Conservation (phyloP, 2,113 vertebrate genomes). For the Hymenochirus boettgeri region DNA sequence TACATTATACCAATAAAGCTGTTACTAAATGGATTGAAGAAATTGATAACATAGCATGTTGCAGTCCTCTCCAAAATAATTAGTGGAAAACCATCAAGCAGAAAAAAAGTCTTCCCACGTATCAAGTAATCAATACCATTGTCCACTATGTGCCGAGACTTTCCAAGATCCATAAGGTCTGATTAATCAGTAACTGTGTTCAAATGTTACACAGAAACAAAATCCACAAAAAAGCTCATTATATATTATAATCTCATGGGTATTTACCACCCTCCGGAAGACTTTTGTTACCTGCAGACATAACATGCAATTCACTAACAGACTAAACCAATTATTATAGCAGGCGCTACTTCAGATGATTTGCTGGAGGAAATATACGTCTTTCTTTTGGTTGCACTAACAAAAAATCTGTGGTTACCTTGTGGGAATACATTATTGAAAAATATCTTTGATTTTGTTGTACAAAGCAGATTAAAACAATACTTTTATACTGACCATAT, state of each 20-base stretch:
- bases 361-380: background rate
- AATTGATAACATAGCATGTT: slow-evolving; percentile 51
- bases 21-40: slow-evolving; percentile 52
- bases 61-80: slow-evolving; percentile 44
- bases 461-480: too few relatives aligned
- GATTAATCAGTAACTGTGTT: slow-evolving; percentile 55
- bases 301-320: slow-evolving; percentile 47
- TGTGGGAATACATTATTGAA: too few relatives aligned
- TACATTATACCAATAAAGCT: slow-evolving; percentile 46
- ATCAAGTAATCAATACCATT: slow-evolving; percentile 60
- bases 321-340: slow-evolving; percentile 56
- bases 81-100: slow-evolving; percentile 50
- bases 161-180: slow-evolving; percentile 58
- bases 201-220: slow-evolving; percentile 50
- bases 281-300: slow-evolving; percentile 19
- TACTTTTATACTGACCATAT: too few relatives aligned
- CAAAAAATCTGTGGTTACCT: too few relatives aligned
- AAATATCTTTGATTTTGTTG: too few relatives aligned
- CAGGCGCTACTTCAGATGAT: slow-evolving; percentile 38
- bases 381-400: too few relatives aligned
- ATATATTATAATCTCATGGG: slow-evolving; percentile 48
- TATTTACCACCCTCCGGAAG: slow-evolving; percentile 40
- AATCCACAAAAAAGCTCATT: slow-evolving; percentile 51
- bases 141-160: slow-evolving; percentile 48
- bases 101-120: slow-evolving; percentile 47